phyloP scores from a whole-genome alignment of 2,888 invertebrate species.

The Rosalia funebris region DNA sequence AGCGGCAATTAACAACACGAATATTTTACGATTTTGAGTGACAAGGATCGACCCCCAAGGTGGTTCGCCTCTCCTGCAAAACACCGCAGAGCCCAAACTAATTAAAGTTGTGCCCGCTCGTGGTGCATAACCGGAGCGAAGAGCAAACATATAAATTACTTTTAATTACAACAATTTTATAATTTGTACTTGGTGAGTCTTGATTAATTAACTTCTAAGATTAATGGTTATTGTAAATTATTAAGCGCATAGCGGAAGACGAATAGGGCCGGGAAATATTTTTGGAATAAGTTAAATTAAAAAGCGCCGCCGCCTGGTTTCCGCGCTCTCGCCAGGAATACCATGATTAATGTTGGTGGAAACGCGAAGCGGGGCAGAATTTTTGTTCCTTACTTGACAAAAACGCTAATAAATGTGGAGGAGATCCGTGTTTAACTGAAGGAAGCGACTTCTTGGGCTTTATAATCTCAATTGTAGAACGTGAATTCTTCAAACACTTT shows the following conservation, averaged over 20 bases:
- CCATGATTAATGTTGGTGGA: conserved; percentile 11
- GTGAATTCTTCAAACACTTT: too few relatives aligned
- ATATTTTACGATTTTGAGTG: conserved; percentile 37
- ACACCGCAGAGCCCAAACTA: conserved; percentile 44
- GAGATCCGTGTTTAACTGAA: too few relatives aligned
- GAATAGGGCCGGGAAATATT: conserved; percentile 46
- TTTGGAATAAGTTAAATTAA: conserved; percentile 39
- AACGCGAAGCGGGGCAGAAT: too few relatives aligned
- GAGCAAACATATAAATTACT: conserved; percentile 63
- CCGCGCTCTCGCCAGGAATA: not conserved
- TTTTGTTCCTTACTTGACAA: too few relatives aligned
- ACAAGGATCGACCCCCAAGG: conserved; percentile 39
- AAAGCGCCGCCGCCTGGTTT: conserved; percentile 6
- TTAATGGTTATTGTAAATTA: conserved; percentile 62
- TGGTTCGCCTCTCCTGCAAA: conserved; percentile 34
- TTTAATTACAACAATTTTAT: conserved; percentile 65
- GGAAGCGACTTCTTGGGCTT: too few relatives aligned
- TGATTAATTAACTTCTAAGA: conserved; percentile 63
- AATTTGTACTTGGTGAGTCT: conserved; percentile 63
- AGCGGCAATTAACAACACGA: conserved; percentile 1
- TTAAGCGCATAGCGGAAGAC: conserved; percentile 58
- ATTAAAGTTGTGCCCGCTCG: conserved; percentile 52
- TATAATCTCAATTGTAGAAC: too few relatives aligned
- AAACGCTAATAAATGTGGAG: too few relatives aligned
- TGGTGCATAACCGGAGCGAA: conserved; percentile 61